phyloP scores from a whole-genome alignment of 2,888 invertebrate species.

The Cephus spinipes region DNA sequence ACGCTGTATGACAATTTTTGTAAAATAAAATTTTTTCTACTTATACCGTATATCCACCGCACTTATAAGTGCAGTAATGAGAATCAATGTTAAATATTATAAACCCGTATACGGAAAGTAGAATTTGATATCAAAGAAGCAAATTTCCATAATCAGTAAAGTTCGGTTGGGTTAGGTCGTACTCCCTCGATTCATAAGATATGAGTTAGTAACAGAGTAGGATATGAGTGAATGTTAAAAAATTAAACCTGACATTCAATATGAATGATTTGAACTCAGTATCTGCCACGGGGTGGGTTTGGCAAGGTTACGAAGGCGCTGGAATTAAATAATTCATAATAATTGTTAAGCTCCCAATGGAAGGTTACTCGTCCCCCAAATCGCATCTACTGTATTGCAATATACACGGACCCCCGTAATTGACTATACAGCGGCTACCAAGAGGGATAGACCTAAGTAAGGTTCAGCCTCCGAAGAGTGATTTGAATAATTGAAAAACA shows the following conservation, averaged over 20 bases:
- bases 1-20: too few relatives aligned
- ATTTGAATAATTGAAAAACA: constrained; percentile 30
- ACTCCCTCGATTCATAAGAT: not conserved
- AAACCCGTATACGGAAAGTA: not conserved
- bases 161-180: not conserved
- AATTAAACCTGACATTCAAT: not conserved
- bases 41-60: not conserved
- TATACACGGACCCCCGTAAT: not conserved
- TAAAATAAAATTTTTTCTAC: not conserved
- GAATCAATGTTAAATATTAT: not conserved
- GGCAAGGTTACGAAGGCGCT: not conserved
- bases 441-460: constrained; percentile 27
- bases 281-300: not conserved
- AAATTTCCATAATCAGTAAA: not conserved
- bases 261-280: too few relatives aligned
- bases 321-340: constrained; percentile 24
- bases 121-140: not conserved
- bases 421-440: constrained; percentile 20
- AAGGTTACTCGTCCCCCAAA: constrained; percentile 10
- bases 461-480: constrained; percentile 26
- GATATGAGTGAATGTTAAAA: not conserved
- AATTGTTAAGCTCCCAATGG: constrained; percentile 14
- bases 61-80: too few relatives aligned
- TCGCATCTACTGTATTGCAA: not conserved
- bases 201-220: not conserved